A percentile compares a stretch with the other conserved stretches of the same genome.
phyloP scores from a whole-genome alignment of 2,113 vertebrate genomes.

The Cyanocitta stelleri region DNA sequence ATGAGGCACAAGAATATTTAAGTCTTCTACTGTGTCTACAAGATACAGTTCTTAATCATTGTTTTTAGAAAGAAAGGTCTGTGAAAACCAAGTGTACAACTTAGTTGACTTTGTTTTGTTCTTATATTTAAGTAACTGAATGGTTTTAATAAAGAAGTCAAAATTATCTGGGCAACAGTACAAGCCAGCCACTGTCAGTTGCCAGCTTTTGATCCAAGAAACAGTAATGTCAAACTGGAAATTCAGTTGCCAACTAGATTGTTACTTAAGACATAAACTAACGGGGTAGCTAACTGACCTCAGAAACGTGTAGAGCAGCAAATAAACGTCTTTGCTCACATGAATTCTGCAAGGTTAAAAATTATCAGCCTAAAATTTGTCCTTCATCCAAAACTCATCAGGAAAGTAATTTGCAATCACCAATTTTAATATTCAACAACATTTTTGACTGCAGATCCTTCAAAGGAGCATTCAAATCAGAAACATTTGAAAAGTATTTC shows the following conservation, averaged over 20 bases:
- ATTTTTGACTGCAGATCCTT: background rate
- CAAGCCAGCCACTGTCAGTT: background rate
- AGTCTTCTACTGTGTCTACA: background rate
- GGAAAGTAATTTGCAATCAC: background rate
- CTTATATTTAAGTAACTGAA: background rate
- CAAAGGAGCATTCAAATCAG: background rate
- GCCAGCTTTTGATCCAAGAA: background rate
- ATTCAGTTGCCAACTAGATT: background rate
- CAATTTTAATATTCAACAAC: background rate
- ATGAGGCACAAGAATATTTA: background rate
- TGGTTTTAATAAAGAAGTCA: background rate
- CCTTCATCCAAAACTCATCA: background rate
- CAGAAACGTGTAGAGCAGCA: background rate
- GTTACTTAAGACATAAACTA: background rate
- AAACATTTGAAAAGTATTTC: background rate
- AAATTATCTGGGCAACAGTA: background rate
- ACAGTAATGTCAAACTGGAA: background rate
- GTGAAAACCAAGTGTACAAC: background rate
- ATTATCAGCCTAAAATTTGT: background rate
- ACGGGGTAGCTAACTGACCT: background rate
- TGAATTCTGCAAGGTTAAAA: background rate
- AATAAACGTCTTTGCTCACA: background rate
- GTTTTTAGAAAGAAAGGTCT: background rate
- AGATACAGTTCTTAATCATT: background rate
- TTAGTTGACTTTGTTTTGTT: background rate